Evolutionary conservation across 2,113 vertebrate species (phyloP), one percentile per base, ranked within the genome.

Genomic region (Tympanuchus pallidicinctus): DNA sequence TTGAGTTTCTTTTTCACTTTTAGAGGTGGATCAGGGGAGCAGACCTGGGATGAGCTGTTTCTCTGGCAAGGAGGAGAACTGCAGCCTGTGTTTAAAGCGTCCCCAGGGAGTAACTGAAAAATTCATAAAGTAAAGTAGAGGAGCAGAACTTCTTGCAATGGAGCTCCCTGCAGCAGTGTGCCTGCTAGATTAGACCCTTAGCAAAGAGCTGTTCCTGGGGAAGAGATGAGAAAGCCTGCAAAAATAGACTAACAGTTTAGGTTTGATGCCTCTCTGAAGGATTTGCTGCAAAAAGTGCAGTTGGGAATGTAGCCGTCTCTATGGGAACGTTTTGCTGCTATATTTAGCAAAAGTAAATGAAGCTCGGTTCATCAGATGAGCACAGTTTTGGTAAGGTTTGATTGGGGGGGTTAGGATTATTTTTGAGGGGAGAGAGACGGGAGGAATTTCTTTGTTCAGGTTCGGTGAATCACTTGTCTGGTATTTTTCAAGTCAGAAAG

Each of bases 321-420:
- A 89, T 94, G 93, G 87, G 88, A 96, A 85, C 89, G 71, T 89
- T 60, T 92, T 70, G 12, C 4, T 10, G n/a, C 71, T 93, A 43
- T 89, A 95, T 73, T 92, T 88, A 92, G 92, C 92, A 43, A 43
- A 95, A 84, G 63, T 76, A 85, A 93, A 90, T 92, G 48, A 82
- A 90, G 65, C 66, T 76, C 71, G 6, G n/a, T 87, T 32, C 43
- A 18, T 79, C 61, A 84, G 75, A 66, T 50, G 34, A 86, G 43
- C 10, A 16, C 25, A 47, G 64, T 45, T 91, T 88, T 80, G 87
- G 17, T 66, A 40, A 66, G 13, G 48, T 93, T 70, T 85, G 67
- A 28, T 85, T 95, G 56, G 61, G 82, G 57, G 43, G 76, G 32
- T 40, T 40, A 25, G 17, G 77, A 24, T n/a, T 61, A 24, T 24